These are phyloP conservation scores for Phainopepla nitens DNA, from an alignment of 2,113 vertebrate species.

Conservation along the genomic window DNA sequence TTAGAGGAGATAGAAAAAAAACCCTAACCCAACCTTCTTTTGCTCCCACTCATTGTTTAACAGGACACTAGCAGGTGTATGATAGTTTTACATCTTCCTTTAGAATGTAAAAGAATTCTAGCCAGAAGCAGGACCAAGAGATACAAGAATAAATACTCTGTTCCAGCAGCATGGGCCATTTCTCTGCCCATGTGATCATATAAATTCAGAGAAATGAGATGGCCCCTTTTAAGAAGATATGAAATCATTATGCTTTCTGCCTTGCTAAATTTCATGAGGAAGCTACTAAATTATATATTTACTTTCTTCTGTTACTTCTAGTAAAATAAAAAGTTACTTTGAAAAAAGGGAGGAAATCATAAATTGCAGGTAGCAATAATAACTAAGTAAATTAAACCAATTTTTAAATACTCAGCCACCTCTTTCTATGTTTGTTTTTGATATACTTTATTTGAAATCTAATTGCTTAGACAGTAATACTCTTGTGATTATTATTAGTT, in stretches of 20 bases:
- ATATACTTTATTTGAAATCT: not conserved
- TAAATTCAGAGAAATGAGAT: not conserved
- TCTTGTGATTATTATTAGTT: not conserved
- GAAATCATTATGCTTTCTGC: not conserved
- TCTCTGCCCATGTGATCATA: not conserved
- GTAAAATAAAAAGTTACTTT: not conserved
- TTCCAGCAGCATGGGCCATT: not conserved
- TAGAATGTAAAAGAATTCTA: not conserved
- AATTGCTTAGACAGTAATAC: not conserved
- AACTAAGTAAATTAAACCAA: not conserved
- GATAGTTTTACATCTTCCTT: not conserved
- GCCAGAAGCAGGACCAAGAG: not conserved
- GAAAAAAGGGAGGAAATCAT: not conserved
- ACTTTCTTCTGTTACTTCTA: not conserved
- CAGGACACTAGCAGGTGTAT: not conserved
- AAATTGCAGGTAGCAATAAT: not conserved
- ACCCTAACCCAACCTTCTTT: rapidly evolving
- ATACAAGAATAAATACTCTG: not conserved
- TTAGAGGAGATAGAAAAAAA: not conserved
- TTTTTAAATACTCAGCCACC: not conserved
- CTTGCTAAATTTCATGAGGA: not conserved
- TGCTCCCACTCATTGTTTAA: not conserved
- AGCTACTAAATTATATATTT: not conserved
- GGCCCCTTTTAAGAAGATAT: not conserved
- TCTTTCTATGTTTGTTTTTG: not conserved